Percentiles rank a stretch among this genome's conserved stretches.
Conservation (phyloP, 2,888 invertebrate species). For the Monoplex corrugatus region DNA sequence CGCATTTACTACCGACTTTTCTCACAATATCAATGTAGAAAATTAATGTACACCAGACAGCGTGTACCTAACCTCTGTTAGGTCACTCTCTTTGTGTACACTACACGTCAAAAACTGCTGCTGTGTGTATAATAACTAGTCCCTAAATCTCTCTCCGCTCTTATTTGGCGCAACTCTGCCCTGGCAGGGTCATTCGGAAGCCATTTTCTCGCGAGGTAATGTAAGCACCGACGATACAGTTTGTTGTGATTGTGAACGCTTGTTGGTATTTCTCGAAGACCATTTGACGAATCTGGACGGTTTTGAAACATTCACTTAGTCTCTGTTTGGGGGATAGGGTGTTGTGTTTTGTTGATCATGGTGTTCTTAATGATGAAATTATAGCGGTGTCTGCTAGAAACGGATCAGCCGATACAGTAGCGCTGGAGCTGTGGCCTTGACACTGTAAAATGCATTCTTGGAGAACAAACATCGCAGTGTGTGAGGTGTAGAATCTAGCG, state of each 20-base stretch:
- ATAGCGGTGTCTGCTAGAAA: slow-evolving; percentile 10
- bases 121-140: not conserved
- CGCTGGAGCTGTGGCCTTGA: slow-evolving; percentile 20
- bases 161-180: slow-evolving; percentile 30
- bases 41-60: too few relatives aligned
- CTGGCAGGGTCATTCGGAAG: slow-evolving; percentile 36
- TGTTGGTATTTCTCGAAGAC: not conserved
- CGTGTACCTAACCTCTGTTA: too few relatives aligned
- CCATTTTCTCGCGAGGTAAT: slow-evolving; percentile 15
- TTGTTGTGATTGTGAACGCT: slow-evolving; percentile 27
- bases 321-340: not conserved
- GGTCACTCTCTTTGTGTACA: not conserved
- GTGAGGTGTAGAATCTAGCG: not conserved
- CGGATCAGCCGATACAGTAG: slow-evolving; percentile 26
- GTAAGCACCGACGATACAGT: slow-evolving; percentile 3
- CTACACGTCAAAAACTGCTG: not conserved
- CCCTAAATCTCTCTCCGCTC: not conserved
- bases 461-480: slow-evolving; percentile 17
- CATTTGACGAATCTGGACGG: not conserved
- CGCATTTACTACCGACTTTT: not conserved
- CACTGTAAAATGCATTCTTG: slow-evolving; percentile 12
- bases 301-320: not conserved
- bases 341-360: not conserved
- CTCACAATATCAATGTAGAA: too few relatives aligned
- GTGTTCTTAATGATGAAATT: not conserved